Base-by-base conservation (phyloP, 2,797 vertebrate species). In the Rallus crepitans region DNA sequence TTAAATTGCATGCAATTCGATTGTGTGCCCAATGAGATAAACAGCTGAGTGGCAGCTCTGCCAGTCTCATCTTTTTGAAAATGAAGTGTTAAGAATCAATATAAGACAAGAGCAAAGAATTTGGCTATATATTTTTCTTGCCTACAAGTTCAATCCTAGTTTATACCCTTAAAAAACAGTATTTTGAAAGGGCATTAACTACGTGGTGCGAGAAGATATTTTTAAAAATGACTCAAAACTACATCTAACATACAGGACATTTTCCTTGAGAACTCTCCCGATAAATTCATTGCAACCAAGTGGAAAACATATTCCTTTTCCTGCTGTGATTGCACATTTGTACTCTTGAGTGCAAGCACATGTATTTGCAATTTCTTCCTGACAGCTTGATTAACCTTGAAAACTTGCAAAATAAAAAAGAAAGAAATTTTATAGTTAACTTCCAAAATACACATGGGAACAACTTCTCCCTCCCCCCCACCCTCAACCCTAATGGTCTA, bases 251-350 rank as follows among this genome's bases (percentile, higher is more conserved):
- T 96, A 95, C 91, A 96, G 82, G 76, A 73, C 71, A 96, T 97
- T 97, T 97, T 97, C 93, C 76, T 93, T 87, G 52, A 92, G 93
- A 97, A 93, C 57, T 95, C 87, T 96, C 85, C 64, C 9, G 33
- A 96, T 94, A 97, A 97, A 96, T 92, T 96, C 81, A 90, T 91
- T 96, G 83, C 87, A 97, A 86, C 90, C 60, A 61, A 97, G 94
- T 97, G 94, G 94, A 97, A 97, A 97, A 93, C 82, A 71, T 96
- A 96, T 91, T 96, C 93, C 81, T 95, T 96, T 96, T 97, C 95
- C 96, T 96, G 96, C 95, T 97, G 97, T 96, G 96, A 97, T 92
- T 96, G 96, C 95, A 96, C 85, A 97, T 97, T 97, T 97, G 78
- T 96, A 91, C 81, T 95, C 82, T 87, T 95, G 80, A 94, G 87